These are phyloP conservation scores for Himalopsyche kuldschensis DNA, from an alignment of 2,888 invertebrate genomes.

Conservation along the genomic window DNA sequence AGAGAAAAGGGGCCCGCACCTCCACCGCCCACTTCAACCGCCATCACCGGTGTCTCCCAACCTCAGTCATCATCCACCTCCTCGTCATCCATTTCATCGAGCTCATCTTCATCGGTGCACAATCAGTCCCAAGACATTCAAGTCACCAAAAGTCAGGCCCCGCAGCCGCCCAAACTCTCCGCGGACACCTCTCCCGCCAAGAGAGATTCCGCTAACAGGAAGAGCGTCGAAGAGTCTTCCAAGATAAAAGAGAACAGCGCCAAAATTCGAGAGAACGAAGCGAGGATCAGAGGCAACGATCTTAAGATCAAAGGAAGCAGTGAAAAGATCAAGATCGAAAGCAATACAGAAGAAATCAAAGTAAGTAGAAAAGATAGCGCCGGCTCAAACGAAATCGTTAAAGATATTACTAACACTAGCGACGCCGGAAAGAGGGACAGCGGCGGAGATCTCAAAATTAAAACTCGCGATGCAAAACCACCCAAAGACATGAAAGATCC, in stretches of 20 bases:
- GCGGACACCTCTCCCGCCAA: conserved; percentile 40
- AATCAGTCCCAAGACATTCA: neutral
- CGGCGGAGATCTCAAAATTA: neutral
- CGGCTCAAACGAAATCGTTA: neutral
- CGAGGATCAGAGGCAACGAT: conserved; percentile 11
- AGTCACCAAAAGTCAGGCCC: neutral
- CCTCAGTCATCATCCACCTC: conserved; percentile 41
- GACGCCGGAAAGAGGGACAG: neutral
- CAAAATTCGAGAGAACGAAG: neutral
- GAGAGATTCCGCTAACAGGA: conserved; percentile 40
- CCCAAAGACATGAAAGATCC: neutral
- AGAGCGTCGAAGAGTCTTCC: conserved; percentile 36
- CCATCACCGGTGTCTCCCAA: conserved; percentile 42
- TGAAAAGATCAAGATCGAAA: conserved; percentile 37
- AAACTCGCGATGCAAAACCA: neutral
- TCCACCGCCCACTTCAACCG: conserved; percentile 42
- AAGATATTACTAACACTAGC: neutral
- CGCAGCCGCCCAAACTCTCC: conserved; percentile 24
- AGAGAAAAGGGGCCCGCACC: conserved; percentile 41
- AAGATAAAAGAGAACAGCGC: neutral
- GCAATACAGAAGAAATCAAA: conserved; percentile 37
- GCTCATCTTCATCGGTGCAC: conserved; percentile 44
- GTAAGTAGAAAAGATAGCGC: conserved; percentile 1
- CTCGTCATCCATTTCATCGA: conserved; percentile 47
- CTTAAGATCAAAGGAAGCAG: conserved; percentile 26